Evolutionary conservation across 2,113 vertebrate genomes (phyloP).

Genomic region (Caretta caretta): DNA sequence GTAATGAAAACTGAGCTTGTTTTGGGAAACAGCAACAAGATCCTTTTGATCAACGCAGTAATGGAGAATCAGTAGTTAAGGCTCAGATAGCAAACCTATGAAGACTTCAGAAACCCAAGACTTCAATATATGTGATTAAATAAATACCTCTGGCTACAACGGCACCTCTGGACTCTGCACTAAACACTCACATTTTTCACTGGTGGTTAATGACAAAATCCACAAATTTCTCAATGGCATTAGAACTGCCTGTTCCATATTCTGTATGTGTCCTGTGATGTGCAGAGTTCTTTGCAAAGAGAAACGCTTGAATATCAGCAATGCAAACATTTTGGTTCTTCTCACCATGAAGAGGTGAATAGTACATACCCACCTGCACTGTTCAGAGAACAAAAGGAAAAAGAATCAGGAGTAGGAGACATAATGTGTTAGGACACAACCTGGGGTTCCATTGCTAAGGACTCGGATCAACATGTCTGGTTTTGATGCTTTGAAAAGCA

Average conservation of each 20-base stretch:
- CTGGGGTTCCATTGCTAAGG: not conserved
- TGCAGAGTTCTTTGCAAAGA: slow-evolving; percentile 9
- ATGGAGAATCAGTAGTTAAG: slow-evolving; percentile 10
- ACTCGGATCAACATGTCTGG: not conserved
- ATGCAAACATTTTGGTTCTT: not conserved
- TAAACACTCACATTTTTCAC: not conserved
- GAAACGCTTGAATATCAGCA: not conserved
- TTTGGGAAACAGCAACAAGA: slow-evolving; percentile 2
- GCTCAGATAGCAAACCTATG: not conserved
- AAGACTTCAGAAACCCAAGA: not conserved
- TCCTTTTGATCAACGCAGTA: not conserved
- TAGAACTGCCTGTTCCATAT: not conserved
- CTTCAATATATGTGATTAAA: not conserved
- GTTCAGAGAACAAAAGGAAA: not conserved
- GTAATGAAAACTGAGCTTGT: not conserved
- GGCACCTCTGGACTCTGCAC: not conserved
- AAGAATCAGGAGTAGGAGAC: not conserved
- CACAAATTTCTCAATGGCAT: not conserved
- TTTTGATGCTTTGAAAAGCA: rapidly evolving
- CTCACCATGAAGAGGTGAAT: not conserved
- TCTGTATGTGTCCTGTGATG: not conserved
- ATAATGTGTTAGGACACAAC: rapidly evolving
- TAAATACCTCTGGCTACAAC: not conserved
- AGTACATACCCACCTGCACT: not conserved
- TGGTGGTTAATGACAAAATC: not conserved